Evolutionary conservation across 1,140 invertebrate genomes (phyloP).

Genomic region (Drosophila takahashii): DNA sequence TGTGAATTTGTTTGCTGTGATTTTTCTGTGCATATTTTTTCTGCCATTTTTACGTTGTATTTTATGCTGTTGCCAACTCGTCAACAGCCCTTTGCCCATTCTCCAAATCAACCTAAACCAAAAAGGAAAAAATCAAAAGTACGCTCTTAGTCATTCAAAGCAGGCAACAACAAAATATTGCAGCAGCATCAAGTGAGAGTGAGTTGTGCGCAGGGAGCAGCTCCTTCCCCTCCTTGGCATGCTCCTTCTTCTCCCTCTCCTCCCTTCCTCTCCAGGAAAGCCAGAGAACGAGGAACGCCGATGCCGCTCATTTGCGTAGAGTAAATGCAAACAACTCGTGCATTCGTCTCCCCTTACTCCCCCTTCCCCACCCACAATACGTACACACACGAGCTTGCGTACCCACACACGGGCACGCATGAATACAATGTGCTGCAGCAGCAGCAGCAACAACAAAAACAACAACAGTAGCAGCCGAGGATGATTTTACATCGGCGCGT

Average conservation of each 20-base stretch:
- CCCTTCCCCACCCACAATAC: conserved; percentile 15
- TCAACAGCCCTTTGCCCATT: conserved; percentile 55
- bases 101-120: conserved; percentile 28
- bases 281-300: conserved; percentile 52
- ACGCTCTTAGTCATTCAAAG: conserved; percentile 72
- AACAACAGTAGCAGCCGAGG: conserved; percentile 24
- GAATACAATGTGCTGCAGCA: conserved; percentile 64
- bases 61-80: conserved; percentile 73
- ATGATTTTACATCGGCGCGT: conserved; percentile 58
- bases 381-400: conserved; percentile 29
- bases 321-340: conserved; percentile 78
- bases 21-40: conserved; percentile 51
- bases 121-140: conserved; percentile 36
- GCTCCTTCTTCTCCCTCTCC: background rate
- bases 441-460: conserved; percentile 19
- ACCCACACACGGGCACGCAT: conserved; percentile 58
- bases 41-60: conserved; percentile 47
- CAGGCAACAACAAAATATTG: conserved; percentile 55
- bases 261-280: conserved; percentile 37
- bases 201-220: conserved; percentile 56
- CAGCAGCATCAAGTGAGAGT: conserved; percentile 74
- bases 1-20: conserved; percentile 69
- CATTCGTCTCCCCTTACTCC: conserved; percentile 27
- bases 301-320: conserved; percentile 79
- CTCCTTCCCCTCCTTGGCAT: background rate